Evolutionary conservation across 1,140 invertebrate species (phyloP).

Genomic region (Heliconius eleuchia): DNA sequence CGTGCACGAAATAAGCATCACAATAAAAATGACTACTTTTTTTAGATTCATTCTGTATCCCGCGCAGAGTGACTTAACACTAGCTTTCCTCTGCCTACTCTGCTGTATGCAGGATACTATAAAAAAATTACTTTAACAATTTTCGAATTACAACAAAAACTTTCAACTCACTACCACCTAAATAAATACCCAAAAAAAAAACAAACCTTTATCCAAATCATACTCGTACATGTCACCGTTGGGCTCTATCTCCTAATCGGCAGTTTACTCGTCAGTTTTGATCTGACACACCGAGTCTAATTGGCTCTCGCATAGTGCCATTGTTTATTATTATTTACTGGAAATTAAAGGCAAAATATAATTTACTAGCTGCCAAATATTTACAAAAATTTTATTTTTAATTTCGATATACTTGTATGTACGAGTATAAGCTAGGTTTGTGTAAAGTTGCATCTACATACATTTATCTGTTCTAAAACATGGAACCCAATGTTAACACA

Average conservation of each 20-base stretch:
- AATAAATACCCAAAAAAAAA: background rate
- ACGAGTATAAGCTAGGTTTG: background rate
- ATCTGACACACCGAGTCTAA: constrained; percentile 59
- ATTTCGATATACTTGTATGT: too few species aligned
- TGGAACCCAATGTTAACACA: too few species aligned
- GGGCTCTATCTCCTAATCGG: constrained; percentile 61
- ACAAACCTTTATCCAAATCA: constrained; percentile 54
- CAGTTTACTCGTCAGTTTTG: constrained; percentile 53
- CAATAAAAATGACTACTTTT: too few species aligned
- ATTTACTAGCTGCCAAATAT: too few species aligned
- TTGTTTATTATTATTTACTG: constrained; percentile 34
- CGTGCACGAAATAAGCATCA: too few species aligned
- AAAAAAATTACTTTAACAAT: background rate
- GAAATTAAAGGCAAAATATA: background rate
- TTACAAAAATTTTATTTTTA: too few species aligned
- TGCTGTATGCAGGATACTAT: too few species aligned
- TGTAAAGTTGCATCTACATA: background rate
- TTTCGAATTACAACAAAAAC: background rate
- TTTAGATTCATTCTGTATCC: too few species aligned
- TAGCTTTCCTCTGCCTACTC: too few species aligned
- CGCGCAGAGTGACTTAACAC: too few species aligned
- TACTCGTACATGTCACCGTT: constrained; percentile 59
- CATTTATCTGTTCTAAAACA: too few species aligned
- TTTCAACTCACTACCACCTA: background rate
- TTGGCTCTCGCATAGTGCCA: constrained; percentile 69